Evolutionary conservation across 2,113 vertebrate species (phyloP), one percentile per base, ranked within the genome.

Genomic region (Syngnathus typhle): DNA sequence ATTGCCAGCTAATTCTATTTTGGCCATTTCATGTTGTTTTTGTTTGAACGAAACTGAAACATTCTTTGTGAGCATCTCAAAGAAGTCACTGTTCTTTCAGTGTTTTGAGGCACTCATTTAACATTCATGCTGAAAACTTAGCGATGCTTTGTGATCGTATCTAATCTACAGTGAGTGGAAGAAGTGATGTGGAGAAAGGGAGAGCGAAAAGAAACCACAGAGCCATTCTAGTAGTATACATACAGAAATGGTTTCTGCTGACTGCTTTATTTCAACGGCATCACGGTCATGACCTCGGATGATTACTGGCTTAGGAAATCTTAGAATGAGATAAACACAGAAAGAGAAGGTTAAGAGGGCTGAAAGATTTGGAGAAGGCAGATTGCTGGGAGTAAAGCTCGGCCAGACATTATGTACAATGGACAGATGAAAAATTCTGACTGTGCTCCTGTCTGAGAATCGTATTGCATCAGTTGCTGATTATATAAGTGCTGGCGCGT

Each of bases 91-190:
- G 64, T 73, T 58, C 64, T 80, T 69, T 32, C 38, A 73, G 65
- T 76, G 21, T 68, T 68, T 32, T 32, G 0, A 27, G 27, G 27
- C 27, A 32, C 27, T 2, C 27, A 32, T 75, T 80, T 59, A 79
- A 80, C 74, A 66, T 69, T 72, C 59, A 70, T 27, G 52, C 54
- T 65, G 73, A 75, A 80, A 73, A 81, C 63, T 64, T 43, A 55
- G 70, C 69, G 58, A 67, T 60, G 76, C 55, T 79, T 73, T 68
- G 44, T 59, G 47, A 73, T 67, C 62, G 59, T 67, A 69, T 77
- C 75, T 69, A 43, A 80, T 83, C 60, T 58, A 2, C 16, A 23
- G 8, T 65, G 41, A 44, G 49, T 59, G 63, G 15, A 71, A 61
- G 51, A 16, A 60, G 19, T 60, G 43, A 67, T 75, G 70, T 74